These are phyloP conservation scores for Rhorus exstirpatorius DNA, from an alignment of 2,888 invertebrate species.

Conservation along the genomic window DNA sequence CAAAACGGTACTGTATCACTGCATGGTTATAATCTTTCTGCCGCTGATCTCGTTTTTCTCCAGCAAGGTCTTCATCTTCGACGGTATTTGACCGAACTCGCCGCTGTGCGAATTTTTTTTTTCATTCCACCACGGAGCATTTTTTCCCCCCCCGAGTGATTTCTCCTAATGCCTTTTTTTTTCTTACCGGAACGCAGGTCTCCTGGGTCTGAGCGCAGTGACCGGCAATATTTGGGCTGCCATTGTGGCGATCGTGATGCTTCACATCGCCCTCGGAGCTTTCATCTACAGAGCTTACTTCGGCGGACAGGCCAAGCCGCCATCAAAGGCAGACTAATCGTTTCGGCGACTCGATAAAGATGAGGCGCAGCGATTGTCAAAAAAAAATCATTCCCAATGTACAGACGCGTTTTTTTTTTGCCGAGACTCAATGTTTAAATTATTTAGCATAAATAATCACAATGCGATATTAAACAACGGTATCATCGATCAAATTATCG, in stretches of 20 bases:
- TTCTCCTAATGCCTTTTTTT: slow-evolving; percentile 36
- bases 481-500: slow-evolving; percentile 56
- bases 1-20: slow-evolving; percentile 92
- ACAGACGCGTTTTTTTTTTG: slow-evolving; percentile 3
- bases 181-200: slow-evolving; percentile 83
- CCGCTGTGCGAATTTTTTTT: too few species aligned
- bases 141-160: not conserved
- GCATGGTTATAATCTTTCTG: slow-evolving; percentile 91
- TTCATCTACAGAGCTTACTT: slow-evolving; percentile 93
- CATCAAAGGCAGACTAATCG: slow-evolving; percentile 78
- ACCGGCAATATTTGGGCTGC: slow-evolving; percentile 93
- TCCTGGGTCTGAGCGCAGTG: slow-evolving; percentile 87
- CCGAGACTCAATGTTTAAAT: slow-evolving; percentile 35
- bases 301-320: slow-evolving; percentile 80
- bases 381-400: slow-evolving; percentile 58
- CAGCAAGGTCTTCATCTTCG: slow-evolving; percentile 90
- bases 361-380: too few species aligned
- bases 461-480: slow-evolving; percentile 67
- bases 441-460: slow-evolving; percentile 74
- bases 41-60: slow-evolving; percentile 92
- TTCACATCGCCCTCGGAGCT: slow-evolving; percentile 92
- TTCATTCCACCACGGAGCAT: too few species aligned
- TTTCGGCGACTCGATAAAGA: not conserved
- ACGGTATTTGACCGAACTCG: slow-evolving; percentile 88
- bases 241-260: slow-evolving; percentile 90